Conservation (phyloP, 2,888 invertebrate species). For the Caenorhabditis angaria region DNA sequence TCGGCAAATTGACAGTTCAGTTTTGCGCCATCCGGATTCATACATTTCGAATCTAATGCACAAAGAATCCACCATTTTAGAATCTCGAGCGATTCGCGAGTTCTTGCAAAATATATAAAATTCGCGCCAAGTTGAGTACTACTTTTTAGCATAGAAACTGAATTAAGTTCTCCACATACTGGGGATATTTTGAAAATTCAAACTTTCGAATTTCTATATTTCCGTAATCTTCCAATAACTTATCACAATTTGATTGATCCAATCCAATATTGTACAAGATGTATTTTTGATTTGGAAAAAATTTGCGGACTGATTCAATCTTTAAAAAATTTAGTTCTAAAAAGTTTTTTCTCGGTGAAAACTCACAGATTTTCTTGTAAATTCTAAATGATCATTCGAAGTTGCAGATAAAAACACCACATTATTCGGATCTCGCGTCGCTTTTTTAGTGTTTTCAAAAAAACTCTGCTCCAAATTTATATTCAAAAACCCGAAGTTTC, state of each 20-base stretch:
- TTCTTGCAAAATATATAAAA: constrained; percentile 12
- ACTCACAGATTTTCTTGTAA: constrained; percentile 9
- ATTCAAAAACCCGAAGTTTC: constrained; percentile 8
- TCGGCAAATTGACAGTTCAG: constrained; percentile 10
- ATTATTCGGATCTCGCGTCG: constrained; percentile 17
- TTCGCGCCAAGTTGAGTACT: constrained; percentile 22
- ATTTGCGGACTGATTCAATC: constrained; percentile 15
- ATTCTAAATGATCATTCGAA: constrained; percentile 30
- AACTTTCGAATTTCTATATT: constrained; percentile 22
- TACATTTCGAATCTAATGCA: constrained; percentile 17
- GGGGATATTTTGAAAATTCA: constrained; percentile 20
- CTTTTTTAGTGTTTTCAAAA: constrained; percentile 18
- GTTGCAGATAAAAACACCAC: constrained; percentile 17
- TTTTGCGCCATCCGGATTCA: constrained; percentile 18
- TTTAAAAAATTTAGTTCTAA: not conserved
- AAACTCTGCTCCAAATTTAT: constrained; percentile 19
- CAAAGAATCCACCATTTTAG: constrained; percentile 28
- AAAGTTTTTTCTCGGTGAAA: not conserved
- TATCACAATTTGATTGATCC: not conserved
- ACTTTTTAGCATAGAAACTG: constrained; percentile 21
- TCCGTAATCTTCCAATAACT: not conserved
- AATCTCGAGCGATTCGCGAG: constrained; percentile 10
- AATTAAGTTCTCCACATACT: constrained; percentile 23
- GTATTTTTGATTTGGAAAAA: constrained; percentile 12
- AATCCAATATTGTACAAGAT: constrained; percentile 24